Evolutionary conservation across 1,140 invertebrate genomes (phyloP), one percentile per base, ranked within the genome.

Genomic region (Pinna nobilis): DNA sequence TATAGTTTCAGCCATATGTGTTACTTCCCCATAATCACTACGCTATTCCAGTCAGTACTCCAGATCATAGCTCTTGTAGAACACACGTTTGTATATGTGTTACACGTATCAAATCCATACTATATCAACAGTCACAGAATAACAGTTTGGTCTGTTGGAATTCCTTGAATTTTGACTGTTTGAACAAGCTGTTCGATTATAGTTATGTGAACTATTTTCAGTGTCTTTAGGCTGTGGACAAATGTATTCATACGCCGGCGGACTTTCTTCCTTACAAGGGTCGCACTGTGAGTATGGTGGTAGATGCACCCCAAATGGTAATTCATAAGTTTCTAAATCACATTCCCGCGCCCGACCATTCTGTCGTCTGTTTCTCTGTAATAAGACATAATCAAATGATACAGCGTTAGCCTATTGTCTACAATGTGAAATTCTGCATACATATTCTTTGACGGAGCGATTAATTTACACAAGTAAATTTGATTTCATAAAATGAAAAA

Each of bases 251-350:
- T 85, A 85, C 41, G 53, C 33, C 23, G 83, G 83, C 0, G 83
- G 83, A 70, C 72, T 83, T 20, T 70, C 73, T 37, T 82, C 74
- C 63, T 80, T 82, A 49, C 73, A 71, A 15, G 76, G 77, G 67
- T 85, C 79, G 15, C 63, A 69, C 39, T 81, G 72, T 37, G 70
- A 73, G 32, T 85, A 85, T 18, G 80, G 82, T 13, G 83, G 83
- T 51, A 85, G 76, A 60, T 82, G 74, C 11, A 80, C 78, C 7
- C 83, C 82, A 65, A 82, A 81, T 28, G 83, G 83, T 4, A 82
- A 76, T 44, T 79, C 76, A 63, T 79, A 82, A 9, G 79, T 78
- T 28, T 85, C 83, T 20, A 80, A 60, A 50, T 83, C 81, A 61
- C 74, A 77, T 11, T 77, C 53, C 7, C 72, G 66, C 2, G 61